Conservation (phyloP, 2,888 invertebrate genomes). For the Scrobipalpa costella region DNA sequence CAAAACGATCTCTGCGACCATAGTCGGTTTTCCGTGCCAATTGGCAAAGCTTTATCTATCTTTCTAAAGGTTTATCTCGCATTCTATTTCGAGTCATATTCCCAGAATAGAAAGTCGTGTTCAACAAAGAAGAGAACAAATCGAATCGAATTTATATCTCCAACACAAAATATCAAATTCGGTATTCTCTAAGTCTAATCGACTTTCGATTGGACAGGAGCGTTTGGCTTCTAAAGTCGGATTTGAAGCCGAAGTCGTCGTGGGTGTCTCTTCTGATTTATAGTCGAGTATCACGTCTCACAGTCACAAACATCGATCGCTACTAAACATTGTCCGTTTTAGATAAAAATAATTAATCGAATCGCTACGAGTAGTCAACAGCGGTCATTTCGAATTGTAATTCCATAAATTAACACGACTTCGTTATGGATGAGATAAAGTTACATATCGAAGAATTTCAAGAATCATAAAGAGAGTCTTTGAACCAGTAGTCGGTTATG, state of each 20-base stretch:
- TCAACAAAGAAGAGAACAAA: slow-evolving; percentile 8
- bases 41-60: slow-evolving; percentile 17
- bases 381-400: slow-evolving; percentile 19
- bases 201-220: slow-evolving; percentile 53
- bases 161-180: slow-evolving; percentile 12
- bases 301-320: slow-evolving; percentile 54
- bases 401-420: slow-evolving; percentile 22
- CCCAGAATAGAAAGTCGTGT: slow-evolving; percentile 12
- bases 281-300: slow-evolving; percentile 47
- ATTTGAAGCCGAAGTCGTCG: slow-evolving; percentile 43
- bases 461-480: slow-evolving; percentile 9
- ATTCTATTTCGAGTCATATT: slow-evolving; percentile 17
- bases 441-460: slow-evolving; percentile 4
- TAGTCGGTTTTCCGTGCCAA: background rate
- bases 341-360: slow-evolving; percentile 31
- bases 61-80: slow-evolving; percentile 12
- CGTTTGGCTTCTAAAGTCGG: slow-evolving; percentile 29
- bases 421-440: slow-evolving; percentile 7
- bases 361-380: slow-evolving; percentile 26
- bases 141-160: slow-evolving; percentile 1
- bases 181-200: slow-evolving; percentile 42
- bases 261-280: slow-evolving; percentile 74
- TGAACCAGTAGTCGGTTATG: too few species aligned
- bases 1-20: background rate
- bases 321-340: slow-evolving; percentile 41